Evolutionary conservation across 2,797 vertebrate genomes (phyloP), one percentile per base, ranked within the genome.

Genomic region (Otolemur crassicaudatus): DNA sequence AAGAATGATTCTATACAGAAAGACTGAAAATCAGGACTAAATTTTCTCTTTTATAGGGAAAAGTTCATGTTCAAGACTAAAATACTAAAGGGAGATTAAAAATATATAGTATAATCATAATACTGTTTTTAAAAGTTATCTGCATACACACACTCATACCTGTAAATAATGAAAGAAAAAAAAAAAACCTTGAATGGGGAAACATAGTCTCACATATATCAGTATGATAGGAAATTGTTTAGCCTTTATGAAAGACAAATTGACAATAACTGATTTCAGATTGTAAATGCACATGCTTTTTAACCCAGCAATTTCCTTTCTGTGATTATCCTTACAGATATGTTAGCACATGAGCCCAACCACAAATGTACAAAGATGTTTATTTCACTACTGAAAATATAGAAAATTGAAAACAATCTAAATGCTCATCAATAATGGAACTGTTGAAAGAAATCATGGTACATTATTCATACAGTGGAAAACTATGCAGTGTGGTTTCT

Each of bases 271-370:
- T 85, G 40, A 43, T 43, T 60, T 82, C 63, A 77, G 63, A 60
- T 90, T 91, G 87, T 87, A 93, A 93, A 91, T 25, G 31, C 29
- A 87, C 31, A 19, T 73, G 58, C 46, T 90, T 77, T 93, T 80
- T 92, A 53, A 58, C 13, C 10, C 20, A 89, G 34, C 34, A 95
- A 91, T 87, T 91, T 73, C 25, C 84, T 40, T 79, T 60, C 63
- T 61, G 20, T 20, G 46, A 91, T 91, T 87, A 87, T 91, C 87
- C 82, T 84, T 91, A 93, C 46, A 91, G 53, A 65, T 40, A 16
- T n/a, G 58, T 75, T 73, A 90, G 58, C 49, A 88, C 3, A 61
- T 60, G 31, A 75, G 49, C 19, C 34, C 65, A 88, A 85, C 13
- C 40, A 67, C 65, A 80, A 93, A 80, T 46, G 31, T 84, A 80